Conservation (phyloP, 2,113 vertebrate species). For the Petrocephalus zakoni region DNA sequence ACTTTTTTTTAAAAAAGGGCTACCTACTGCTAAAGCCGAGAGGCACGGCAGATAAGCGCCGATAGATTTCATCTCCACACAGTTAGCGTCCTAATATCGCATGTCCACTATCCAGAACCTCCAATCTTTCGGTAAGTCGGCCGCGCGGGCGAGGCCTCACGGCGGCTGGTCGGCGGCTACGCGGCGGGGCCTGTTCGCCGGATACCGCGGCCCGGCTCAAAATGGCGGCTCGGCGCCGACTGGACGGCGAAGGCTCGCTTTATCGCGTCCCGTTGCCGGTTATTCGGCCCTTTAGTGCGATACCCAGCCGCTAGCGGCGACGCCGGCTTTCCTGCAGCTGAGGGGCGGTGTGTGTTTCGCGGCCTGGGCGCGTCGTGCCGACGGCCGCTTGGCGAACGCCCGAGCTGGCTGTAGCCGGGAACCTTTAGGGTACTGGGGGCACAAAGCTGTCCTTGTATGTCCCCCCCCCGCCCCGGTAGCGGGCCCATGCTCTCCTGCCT, state of each 20-base stretch:
- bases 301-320: too few species aligned
- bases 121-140: slow-evolving; percentile 77
- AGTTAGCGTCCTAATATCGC: slow-evolving; percentile 72
- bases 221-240: neutral
- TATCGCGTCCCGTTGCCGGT: neutral
- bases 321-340: too few species aligned
- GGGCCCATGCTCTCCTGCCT: neutral
- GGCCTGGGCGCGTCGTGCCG: too few species aligned
- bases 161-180: neutral
- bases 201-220: neutral
- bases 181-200: neutral
- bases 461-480: neutral
- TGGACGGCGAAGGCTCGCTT: neutral
- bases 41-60: slow-evolving; percentile 37
- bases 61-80: slow-evolving; percentile 54
- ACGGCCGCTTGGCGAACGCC: too few species aligned
- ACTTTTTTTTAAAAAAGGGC: neutral
- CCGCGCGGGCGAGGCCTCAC: neutral
- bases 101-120: slow-evolving; percentile 91
- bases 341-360: too few species aligned
- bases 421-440: neutral
- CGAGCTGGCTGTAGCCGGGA: neutral
- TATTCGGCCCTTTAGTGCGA: too few species aligned
- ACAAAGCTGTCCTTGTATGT: neutral
- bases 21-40: neutral